Evolutionary conservation across 2,797 vertebrate genomes (phyloP).

Genomic region (Nannoperca obscura): DNA sequence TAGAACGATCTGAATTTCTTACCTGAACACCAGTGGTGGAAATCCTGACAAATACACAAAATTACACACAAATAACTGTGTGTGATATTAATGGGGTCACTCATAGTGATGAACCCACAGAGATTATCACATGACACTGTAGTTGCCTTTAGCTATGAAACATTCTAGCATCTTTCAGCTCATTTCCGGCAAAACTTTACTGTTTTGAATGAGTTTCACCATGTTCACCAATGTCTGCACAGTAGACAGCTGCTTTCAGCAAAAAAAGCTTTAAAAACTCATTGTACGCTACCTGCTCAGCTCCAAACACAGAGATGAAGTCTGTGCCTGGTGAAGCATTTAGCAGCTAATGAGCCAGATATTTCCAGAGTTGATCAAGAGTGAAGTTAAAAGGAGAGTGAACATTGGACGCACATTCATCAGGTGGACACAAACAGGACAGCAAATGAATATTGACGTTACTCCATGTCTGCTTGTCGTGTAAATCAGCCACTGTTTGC

Average conservation of each 20-base stretch:
- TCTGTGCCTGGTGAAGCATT: neutral
- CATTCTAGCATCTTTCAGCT: neutral
- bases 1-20: neutral
- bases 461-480: neutral
- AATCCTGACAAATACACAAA: neutral
- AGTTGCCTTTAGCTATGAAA: neutral
- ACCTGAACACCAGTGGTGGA: neutral
- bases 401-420: conserved; percentile 1
- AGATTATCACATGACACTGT: neutral
- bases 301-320: neutral
- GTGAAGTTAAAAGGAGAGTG: neutral
- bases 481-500: neutral
- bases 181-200: neutral
- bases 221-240: neutral
- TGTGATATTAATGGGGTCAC: neutral
- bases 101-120: neutral
- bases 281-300: neutral
- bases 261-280: neutral
- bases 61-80: neutral
- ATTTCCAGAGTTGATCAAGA: conserved; percentile 3
- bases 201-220: neutral
- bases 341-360: neutral
- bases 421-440: neutral
- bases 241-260: too few relatives aligned
- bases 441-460: conserved; percentile 3